Evolutionary conservation across 2,113 vertebrate genomes (phyloP), one percentile per base, ranked within the genome.

Genomic region (Bubalus kerabau): DNA sequence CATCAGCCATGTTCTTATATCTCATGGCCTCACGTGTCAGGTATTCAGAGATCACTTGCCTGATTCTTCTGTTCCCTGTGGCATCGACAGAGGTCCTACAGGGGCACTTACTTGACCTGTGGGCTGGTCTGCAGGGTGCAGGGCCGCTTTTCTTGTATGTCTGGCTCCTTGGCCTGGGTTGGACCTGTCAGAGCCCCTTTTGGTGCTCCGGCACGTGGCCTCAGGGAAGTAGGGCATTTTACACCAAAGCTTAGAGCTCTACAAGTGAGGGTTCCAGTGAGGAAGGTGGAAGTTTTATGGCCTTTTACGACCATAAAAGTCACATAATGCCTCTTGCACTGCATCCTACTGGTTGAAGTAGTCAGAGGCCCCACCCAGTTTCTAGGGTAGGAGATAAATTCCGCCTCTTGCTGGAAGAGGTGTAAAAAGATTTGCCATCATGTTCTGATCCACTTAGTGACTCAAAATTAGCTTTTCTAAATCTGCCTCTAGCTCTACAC

Each of bases 151-250:
- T 90, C 54, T 92, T 50, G 23, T 36, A 15, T 28, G 1, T 30
- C 32, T 87, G 57, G 26, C 16, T 59, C 26, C 56, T 62, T 84
- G 52, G 28, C n/a, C 9, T 67, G 48, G 46, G 36, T 28, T 46
- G 60, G 43, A 7, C 6, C 71, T 15, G 30, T 36, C 32, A 24
- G 50, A 8, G 14, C 15, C 4, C 23, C 36, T 40, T 40, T 0
- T 0, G 0, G 32, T 1, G 9, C 74, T 52, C 13, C 1, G 40
- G 84, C 50, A 50, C 0, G 5, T 54, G 43, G 64, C 52, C 40
- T 91, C 30, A 4, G 28, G 24, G 48, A 1, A 7, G 59, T 17
- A 15, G n/a, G 24, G 28, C 50, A 36, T 80, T 74, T 78, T 40
- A 40, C 15, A 54, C 5, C 2, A 14, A 40, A 71, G 56, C 81